Evolutionary conservation across 2,113 vertebrate genomes (phyloP).

Genomic region (Ageneiosus marmoratus): DNA sequence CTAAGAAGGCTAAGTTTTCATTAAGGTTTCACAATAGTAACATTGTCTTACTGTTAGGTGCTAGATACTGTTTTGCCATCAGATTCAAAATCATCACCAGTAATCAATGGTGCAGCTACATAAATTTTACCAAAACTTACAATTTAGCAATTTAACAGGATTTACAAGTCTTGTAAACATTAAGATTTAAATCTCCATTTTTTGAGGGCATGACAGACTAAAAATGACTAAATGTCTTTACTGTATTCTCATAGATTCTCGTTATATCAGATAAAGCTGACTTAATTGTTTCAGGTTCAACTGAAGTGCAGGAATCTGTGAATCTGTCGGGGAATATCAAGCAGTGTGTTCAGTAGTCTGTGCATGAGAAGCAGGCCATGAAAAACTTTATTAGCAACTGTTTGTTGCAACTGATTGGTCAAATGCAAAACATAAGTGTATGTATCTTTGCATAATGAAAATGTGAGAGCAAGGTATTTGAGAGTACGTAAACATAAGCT

Average conservation of each 20-base stretch:
- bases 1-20: neutral
- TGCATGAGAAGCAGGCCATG: neutral
- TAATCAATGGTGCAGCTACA: neutral
- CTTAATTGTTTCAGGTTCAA: neutral
- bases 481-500: conserved; percentile 15
- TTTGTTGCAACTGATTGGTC: conserved; percentile 24
- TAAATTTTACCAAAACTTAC: neutral
- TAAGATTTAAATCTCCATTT: neutral
- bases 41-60: neutral
- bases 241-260: neutral
- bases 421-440: conserved; percentile 20
- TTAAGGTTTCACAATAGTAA: neutral
- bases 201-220: neutral
- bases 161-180: too few relatives aligned
- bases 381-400: conserved; percentile 30
- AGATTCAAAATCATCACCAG: neutral
- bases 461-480: neutral
- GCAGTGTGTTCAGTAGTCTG: neutral
- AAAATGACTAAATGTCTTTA: neutral
- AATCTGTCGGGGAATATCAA: neutral
- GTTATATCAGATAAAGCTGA: neutral
- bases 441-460: neutral
- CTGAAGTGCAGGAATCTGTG: neutral
- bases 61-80: neutral
- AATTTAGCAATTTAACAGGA: neutral